A percentile compares a stretch with the other conserved stretches of the same genome.
Evolutionary conservation across 2,888 invertebrate species (phyloP).

Genomic region (Drosophila eohydei): DNA sequence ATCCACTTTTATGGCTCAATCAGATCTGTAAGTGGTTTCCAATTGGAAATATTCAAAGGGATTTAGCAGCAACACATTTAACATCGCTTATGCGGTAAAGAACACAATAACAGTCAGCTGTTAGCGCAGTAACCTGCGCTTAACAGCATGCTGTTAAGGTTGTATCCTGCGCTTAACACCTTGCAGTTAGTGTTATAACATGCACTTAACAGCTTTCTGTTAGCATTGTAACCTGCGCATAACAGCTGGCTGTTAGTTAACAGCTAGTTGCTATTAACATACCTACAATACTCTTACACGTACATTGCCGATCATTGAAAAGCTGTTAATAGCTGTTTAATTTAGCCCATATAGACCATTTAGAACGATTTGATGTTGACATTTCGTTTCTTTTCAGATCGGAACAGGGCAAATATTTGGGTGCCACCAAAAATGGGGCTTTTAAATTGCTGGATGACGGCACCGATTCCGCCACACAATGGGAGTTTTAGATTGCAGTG

Average conservation of each 20-base stretch:
- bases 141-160: background rate
- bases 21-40: background rate
- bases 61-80: background rate
- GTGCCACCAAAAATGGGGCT: conserved; percentile 96
- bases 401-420: conserved; percentile 90
- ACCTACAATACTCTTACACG: background rate
- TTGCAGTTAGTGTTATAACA: background rate
- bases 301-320: background rate
- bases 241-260: background rate
- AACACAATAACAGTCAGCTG: background rate
- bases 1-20: background rate
- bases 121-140: background rate
- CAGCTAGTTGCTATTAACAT: background rate
- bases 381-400: conserved; percentile 73
- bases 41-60: background rate
- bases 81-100: background rate
- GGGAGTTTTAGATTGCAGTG: conserved; percentile 92
- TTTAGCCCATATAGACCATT: background rate
- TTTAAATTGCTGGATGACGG: conserved; percentile 93
- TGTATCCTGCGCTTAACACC: background rate
- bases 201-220: background rate
- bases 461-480: conserved; percentile 93
- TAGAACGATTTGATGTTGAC: background rate
- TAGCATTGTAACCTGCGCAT: background rate
- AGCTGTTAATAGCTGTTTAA: background rate